Conservation (phyloP, 1,140 invertebrate genomes). For the Riptortus pedestris region DNA sequence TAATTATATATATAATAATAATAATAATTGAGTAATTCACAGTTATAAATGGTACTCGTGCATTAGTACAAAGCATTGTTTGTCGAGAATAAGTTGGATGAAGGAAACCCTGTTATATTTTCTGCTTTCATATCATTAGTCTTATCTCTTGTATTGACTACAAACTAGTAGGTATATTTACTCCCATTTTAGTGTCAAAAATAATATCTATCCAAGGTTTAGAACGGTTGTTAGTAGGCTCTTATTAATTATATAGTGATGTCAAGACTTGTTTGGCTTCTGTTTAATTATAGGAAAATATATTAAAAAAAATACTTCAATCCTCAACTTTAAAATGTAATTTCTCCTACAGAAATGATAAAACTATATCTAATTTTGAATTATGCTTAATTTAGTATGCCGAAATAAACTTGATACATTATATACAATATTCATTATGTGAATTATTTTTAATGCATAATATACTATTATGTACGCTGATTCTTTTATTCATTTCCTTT, state of each 20-base stretch:
- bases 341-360: no score
- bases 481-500: neutral
- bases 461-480: constrained; percentile 18
- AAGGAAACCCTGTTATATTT: no score
- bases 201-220: constrained; percentile 10
- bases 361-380: constrained; percentile 11
- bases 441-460: constrained; percentile 21
- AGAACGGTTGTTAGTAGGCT: constrained; percentile 11
- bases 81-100: no score
- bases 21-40: no score
- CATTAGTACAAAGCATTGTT: no score
- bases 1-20: no score
- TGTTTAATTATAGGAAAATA: constrained; percentile 2
- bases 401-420: constrained; percentile 1
- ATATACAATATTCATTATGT: constrained; percentile 19
- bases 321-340: neutral
- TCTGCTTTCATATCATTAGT: no score
- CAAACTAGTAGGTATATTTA: no score
- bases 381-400: constrained; percentile 14
- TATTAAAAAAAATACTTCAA: constrained; percentile 1
- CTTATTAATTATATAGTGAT: constrained; percentile 7
- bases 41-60: no score
- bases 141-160: no score
- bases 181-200: neutral
- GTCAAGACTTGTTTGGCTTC: constrained; percentile 6